Evolutionary conservation across 2,888 invertebrate species (phyloP).

Genomic region (Syritta pipiens): DNA sequence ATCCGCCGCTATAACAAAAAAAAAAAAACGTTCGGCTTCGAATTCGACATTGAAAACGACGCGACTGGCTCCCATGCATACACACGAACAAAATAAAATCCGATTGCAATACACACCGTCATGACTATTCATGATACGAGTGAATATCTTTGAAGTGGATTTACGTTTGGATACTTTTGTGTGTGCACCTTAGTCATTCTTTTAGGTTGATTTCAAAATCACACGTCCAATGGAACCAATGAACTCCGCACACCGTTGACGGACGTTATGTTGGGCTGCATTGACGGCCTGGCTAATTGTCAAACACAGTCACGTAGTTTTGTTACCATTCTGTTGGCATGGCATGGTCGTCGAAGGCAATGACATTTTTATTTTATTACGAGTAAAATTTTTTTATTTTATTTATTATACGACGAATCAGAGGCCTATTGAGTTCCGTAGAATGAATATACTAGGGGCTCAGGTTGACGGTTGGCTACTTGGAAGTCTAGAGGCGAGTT

Average conservation of each 20-base stretch:
- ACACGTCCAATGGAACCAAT: conserved; percentile 24
- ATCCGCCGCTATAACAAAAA: no score
- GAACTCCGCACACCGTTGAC: conserved; percentile 35
- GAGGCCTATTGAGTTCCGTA: conserved; percentile 1
- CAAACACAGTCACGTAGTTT: conserved; percentile 47
- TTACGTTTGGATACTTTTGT: no score
- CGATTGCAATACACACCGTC: no score
- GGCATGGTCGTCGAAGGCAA: conserved; percentile 43
- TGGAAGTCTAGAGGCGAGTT: conserved; percentile 11
- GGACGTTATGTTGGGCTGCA: conserved; percentile 31
- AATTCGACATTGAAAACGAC: no score
- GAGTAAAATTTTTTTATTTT: neutral
- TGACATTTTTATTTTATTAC: conserved; percentile 18
- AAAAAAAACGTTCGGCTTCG: no score
- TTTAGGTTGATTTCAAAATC: conserved; percentile 21
- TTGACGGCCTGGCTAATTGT: conserved; percentile 21
- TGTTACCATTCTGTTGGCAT: conserved; percentile 22
- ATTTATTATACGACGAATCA: conserved; percentile 9
- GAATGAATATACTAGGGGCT: neutral
- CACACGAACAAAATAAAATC: no score
- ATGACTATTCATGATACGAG: no score
- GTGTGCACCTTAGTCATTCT: conserved; percentile 3
- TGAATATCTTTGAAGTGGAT: no score
- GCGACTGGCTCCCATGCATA: no score
- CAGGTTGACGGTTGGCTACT: conserved; percentile 2